phyloP scores from a whole-genome alignment of 2,797 vertebrate genomes.

The Diceros bicornis region DNA sequence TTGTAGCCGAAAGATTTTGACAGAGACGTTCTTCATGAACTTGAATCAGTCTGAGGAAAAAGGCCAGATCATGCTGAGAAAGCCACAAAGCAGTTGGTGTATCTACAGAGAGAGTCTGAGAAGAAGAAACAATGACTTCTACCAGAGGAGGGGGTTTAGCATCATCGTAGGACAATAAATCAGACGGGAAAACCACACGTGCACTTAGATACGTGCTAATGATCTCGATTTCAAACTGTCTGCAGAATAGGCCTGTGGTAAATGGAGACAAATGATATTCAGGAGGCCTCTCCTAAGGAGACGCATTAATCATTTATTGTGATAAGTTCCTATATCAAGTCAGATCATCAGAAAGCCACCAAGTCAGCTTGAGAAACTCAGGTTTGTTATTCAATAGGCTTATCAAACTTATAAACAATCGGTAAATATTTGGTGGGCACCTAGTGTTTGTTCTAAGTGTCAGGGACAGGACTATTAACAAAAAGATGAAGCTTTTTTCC shows the following conservation, averaged over 20 bases:
- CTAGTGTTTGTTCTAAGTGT: background rate
- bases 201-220: background rate
- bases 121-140: background rate
- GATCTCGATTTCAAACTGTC: background rate
- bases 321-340: background rate
- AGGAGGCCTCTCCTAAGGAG: slow-evolving; percentile 13
- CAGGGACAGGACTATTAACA: background rate
- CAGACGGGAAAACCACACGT: background rate
- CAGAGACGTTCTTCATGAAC: background rate
- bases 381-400: background rate
- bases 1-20: background rate
- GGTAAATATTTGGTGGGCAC: background rate
- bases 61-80: background rate
- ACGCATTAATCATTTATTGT: background rate
- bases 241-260: background rate
- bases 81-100: background rate
- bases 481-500: background rate
- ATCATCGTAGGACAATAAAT: background rate
- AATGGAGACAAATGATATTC: background rate
- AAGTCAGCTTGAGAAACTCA: background rate
- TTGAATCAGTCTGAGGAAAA: background rate
- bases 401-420: background rate
- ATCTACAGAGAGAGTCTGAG: background rate
- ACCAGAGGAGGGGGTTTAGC: background rate
- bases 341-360: background rate